Percentiles rank a stretch among this genome's conserved stretches.
Conservation (phyloP, 2,888 invertebrate genomes). For the Eupithecia exiguata region DNA sequence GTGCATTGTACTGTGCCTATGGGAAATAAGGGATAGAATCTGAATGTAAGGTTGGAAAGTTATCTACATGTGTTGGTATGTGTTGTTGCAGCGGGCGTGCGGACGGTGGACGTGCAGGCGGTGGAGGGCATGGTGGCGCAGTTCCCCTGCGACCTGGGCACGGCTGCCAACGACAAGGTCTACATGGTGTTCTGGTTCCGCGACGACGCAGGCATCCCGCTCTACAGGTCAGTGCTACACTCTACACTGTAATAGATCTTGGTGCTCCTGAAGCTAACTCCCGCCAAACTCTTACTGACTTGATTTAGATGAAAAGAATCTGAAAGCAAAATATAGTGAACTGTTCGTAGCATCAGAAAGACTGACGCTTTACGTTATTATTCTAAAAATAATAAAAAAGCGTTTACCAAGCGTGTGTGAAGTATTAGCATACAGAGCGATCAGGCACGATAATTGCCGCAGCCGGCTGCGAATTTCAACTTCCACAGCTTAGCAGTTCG, state of each 20-base stretch:
- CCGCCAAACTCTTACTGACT: neutral
- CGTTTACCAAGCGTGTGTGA: neutral
- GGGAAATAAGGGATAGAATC: neutral
- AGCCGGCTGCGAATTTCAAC: conserved; percentile 17
- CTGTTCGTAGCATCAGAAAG: neutral
- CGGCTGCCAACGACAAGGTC: conserved; percentile 92
- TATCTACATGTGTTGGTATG: neutral
- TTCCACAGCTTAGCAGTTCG: neutral
- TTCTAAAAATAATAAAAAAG: neutral
- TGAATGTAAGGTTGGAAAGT: too few relatives aligned
- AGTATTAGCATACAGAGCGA: conserved; percentile 30
- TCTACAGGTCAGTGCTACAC: conserved; percentile 93
- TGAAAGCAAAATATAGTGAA: neutral
- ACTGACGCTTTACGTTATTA: neutral
- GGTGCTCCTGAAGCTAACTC: neutral
- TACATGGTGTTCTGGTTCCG: conserved; percentile 97
- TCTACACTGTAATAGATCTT: neutral
- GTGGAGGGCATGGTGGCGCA: conserved; percentile 94
- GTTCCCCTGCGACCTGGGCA: conserved; percentile 93
- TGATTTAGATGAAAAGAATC: neutral
- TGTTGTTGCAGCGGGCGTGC: conserved; percentile 80
- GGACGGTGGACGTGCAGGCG: conserved; percentile 92
- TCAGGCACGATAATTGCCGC: conserved; percentile 39
- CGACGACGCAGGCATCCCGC: conserved; percentile 92
- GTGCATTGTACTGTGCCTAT: neutral